A percentile compares a stretch with the other conserved stretches of the same genome.
Conservation (phyloP, 1,140 invertebrate species). For the Saccostrea cuccullata region DNA sequence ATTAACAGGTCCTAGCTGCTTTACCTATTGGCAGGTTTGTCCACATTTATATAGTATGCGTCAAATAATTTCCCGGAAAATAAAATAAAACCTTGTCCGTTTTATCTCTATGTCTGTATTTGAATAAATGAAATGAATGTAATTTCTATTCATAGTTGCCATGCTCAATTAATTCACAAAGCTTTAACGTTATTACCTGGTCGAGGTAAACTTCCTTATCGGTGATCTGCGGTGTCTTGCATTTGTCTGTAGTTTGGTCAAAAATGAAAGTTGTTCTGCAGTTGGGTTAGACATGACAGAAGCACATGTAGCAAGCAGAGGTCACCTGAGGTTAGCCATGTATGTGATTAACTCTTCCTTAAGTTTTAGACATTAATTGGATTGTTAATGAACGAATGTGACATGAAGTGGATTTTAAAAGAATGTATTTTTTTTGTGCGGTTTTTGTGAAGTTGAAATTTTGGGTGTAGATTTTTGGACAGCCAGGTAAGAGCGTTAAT, state of each 20-base stretch:
- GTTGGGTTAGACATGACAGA: slow-evolving; percentile 2
- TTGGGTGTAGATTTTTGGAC: background rate
- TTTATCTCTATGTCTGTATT: background rate
- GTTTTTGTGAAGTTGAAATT: background rate
- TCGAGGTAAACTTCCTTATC: slow-evolving; percentile 9
- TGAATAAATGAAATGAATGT: background rate
- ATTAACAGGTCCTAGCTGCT: background rate
- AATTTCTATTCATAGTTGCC: background rate
- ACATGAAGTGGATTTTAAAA: background rate
- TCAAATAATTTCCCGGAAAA: background rate
- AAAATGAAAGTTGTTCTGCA: slow-evolving; percentile 1
- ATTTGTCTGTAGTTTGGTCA: slow-evolving; percentile 2
- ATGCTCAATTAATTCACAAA: background rate
- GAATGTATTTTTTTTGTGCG: background rate
- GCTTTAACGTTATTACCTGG: background rate
- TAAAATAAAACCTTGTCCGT: background rate
- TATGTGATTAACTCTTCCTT: background rate
- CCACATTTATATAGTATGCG: background rate
- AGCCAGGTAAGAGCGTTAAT: background rate
- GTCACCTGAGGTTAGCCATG: slow-evolving; percentile 8
- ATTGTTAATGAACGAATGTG: background rate
- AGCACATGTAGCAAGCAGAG: slow-evolving; percentile 8
- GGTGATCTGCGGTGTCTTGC: background rate
- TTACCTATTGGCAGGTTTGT: background rate
- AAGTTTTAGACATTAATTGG: background rate